Evolutionary conservation across 2,888 invertebrate species (phyloP).

Genomic region (Lepas anatifera): DNA sequence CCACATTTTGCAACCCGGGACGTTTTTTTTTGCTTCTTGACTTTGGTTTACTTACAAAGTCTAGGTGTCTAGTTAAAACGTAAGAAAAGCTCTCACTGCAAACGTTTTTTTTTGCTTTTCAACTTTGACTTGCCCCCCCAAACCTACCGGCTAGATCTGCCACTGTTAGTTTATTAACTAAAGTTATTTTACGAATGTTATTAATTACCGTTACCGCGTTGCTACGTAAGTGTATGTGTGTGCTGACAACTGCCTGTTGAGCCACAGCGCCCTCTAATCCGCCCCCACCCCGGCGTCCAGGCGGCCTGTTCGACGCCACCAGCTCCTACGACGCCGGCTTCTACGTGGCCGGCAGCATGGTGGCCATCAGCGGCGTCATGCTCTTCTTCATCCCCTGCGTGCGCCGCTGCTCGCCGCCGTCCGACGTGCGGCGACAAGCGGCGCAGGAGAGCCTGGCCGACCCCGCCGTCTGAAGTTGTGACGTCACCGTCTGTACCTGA

Average conservation of each 20-base stretch:
- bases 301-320: constrained; percentile 65
- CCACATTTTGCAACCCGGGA: too few species aligned
- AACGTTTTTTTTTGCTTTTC: too few species aligned
- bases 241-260: constrained; percentile 22
- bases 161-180: too few species aligned
- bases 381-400: constrained; percentile 68
- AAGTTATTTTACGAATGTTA: too few species aligned
- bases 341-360: constrained; percentile 70
- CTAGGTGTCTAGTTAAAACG: too few species aligned
- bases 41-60: too few species aligned
- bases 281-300: constrained; percentile 41
- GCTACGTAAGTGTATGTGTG: neutral
- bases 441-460: neutral
- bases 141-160: too few species aligned
- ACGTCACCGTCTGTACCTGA: neutral
- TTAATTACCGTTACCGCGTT: too few species aligned
- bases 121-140: too few species aligned
- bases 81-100: too few species aligned
- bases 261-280: neutral
- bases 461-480: neutral
- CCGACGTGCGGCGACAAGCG: neutral
- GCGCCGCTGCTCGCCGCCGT: constrained; percentile 37
- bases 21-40: too few species aligned
- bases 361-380: constrained; percentile 75
- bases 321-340: constrained; percentile 76